These are phyloP conservation scores for Chloropsis hardwickii DNA, from an alignment of 2,113 vertebrate species.

Conservation along the genomic window DNA sequence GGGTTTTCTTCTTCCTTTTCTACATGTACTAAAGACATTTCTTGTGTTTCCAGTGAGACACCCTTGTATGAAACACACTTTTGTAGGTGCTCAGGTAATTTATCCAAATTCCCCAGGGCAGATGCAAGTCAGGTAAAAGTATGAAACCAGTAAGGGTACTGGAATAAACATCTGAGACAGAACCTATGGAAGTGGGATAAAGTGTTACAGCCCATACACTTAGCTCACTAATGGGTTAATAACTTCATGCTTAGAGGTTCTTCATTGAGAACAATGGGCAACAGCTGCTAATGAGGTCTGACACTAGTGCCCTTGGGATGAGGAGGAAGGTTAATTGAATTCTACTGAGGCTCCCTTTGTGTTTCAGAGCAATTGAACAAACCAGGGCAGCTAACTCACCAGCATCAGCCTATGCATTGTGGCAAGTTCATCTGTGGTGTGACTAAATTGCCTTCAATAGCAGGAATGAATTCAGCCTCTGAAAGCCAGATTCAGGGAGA, in stretches of 20 bases:
- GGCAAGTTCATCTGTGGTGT: not conserved
- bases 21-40: not conserved
- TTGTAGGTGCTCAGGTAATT: not conserved
- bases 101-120: not conserved
- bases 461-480: not conserved
- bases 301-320: not conserved
- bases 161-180: not conserved
- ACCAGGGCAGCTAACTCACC: not conserved
- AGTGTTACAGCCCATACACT: not conserved
- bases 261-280: not conserved
- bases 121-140: not conserved
- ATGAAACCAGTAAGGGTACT: not conserved
- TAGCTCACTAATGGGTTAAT: constrained; percentile 28
- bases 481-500: not conserved
- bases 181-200: not conserved
- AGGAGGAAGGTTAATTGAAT: constrained; percentile 40
- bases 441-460: not conserved
- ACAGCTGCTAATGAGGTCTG: not conserved
- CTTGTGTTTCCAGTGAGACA: not conserved
- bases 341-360: constrained; percentile 7
- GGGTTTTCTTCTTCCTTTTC: not conserved
- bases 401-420: not conserved
- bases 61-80: not conserved
- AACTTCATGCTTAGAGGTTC: not conserved
- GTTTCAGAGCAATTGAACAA: constrained; percentile 2